Evolutionary conservation across 1,140 invertebrate species (phyloP).

Genomic region (Druon quercuslanigerum): DNA sequence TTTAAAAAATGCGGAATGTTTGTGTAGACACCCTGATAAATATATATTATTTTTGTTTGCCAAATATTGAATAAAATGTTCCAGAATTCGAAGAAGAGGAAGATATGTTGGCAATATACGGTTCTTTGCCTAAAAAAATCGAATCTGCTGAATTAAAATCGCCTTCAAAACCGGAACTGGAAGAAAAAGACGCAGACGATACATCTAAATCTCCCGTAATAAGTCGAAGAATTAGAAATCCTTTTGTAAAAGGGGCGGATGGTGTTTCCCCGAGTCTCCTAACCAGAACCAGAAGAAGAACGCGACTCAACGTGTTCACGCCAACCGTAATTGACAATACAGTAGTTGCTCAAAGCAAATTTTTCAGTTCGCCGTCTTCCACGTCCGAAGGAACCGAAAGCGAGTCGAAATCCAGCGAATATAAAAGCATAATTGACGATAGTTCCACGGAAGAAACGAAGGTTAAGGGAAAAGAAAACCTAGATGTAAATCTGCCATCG

Average conservation of each 20-base stretch:
- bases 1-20: too few relatives aligned
- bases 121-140: not conserved
- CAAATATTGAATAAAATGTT: constrained; percentile 31
- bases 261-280: constrained; percentile 55
- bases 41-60: not conserved
- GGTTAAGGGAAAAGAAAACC: constrained; percentile 34
- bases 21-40: too few relatives aligned
- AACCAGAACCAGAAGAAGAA: constrained; percentile 44
- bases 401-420: constrained; percentile 36
- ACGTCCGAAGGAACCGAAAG: constrained; percentile 11
- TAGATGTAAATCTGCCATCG: constrained; percentile 19
- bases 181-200: constrained; percentile 10
- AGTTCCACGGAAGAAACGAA: constrained; percentile 7
- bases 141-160: constrained; percentile 16
- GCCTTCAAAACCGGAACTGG: constrained; percentile 11
- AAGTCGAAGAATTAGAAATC: constrained; percentile 46
- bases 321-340: constrained; percentile 62
- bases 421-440: constrained; percentile 31
- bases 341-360: constrained; percentile 55
- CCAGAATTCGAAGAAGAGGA: constrained; percentile 40
- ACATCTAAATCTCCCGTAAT: constrained; percentile 43
- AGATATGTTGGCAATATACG: constrained; percentile 47
- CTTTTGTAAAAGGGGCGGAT: constrained; percentile 45
- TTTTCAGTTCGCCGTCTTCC: constrained; percentile 47
- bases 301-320: constrained; percentile 48